Conservation (phyloP, 2,113 vertebrate species). For the Rutilus rutilus region DNA sequence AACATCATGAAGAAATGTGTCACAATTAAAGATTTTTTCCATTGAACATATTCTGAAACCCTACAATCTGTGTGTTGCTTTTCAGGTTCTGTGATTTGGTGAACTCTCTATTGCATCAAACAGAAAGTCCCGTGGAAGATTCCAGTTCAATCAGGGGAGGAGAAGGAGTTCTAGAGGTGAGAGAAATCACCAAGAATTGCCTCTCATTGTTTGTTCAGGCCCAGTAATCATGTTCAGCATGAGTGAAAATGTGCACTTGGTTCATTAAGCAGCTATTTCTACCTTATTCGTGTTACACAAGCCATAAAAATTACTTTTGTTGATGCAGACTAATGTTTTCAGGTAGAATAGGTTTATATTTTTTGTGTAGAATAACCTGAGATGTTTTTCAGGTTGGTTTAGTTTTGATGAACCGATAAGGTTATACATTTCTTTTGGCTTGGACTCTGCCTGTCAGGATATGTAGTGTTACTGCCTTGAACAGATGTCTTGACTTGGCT, state of each 20-base stretch:
- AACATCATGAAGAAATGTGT: neutral
- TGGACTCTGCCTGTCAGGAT: neutral
- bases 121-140: conserved; percentile 63
- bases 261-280: neutral
- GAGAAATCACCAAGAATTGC: conserved; percentile 30
- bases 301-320: neutral
- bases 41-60: neutral
- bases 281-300: neutral
- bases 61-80: conserved; percentile 7
- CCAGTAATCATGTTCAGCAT: neutral
- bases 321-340: neutral
- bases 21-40: conserved; percentile 1
- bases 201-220: neutral
- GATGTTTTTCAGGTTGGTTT: neutral
- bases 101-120: conserved; percentile 78
- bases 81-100: conserved; percentile 86
- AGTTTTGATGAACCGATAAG: neutral
- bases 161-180: conserved; percentile 82
- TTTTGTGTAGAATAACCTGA: neutral
- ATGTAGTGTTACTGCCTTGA: neutral
- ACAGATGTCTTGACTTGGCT: no score
- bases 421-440: neutral
- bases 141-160: conserved; percentile 58
- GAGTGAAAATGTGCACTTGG: conserved; percentile 11
- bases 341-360: neutral